These are phyloP conservation scores for Sminthurides aquaticus DNA, from an alignment of 2,888 invertebrate genomes.

Conservation along the genomic window DNA sequence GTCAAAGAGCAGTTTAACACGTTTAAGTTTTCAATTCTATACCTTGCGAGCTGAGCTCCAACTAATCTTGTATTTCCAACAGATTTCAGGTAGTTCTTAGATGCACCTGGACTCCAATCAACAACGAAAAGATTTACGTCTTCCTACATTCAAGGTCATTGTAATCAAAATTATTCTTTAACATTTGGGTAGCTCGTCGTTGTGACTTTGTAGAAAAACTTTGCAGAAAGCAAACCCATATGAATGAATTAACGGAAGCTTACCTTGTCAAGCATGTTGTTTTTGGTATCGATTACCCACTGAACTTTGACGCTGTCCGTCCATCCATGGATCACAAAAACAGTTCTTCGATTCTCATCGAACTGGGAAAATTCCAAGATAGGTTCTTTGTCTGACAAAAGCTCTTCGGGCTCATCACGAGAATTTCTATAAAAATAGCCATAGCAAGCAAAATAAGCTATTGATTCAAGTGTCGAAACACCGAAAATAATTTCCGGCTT, in stretches of 20 bases:
- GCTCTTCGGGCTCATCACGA: constrained; percentile 28
- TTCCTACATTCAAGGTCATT: too few relatives aligned
- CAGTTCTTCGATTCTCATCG: constrained; percentile 51
- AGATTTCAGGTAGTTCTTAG: constrained; percentile 54
- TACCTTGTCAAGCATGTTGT: constrained; percentile 55
- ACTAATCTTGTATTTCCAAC: constrained; percentile 56
- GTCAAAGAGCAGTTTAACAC: not conserved
- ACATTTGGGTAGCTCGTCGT: too few relatives aligned
- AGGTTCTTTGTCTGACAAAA: constrained; percentile 38
- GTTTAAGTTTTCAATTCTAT: constrained; percentile 3
- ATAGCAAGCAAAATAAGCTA: not conserved
- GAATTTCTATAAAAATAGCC: constrained; percentile 47
- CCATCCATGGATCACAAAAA: constrained; percentile 60
- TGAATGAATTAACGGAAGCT: constrained; percentile 53
- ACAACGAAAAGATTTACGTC: constrained; percentile 59
- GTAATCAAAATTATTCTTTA: too few relatives aligned
- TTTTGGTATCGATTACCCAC: constrained; percentile 57
- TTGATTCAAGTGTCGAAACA: too few relatives aligned
- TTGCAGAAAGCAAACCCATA: not conserved
- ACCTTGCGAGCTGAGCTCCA: constrained; percentile 51
- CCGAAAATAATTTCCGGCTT: too few relatives aligned
- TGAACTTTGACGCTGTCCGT: constrained; percentile 55
- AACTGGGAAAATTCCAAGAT: constrained; percentile 55
- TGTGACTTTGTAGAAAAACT: not conserved
- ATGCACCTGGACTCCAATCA: constrained; percentile 59